Conservation (phyloP, 2,797 vertebrate species). For the Momotus momota region DNA sequence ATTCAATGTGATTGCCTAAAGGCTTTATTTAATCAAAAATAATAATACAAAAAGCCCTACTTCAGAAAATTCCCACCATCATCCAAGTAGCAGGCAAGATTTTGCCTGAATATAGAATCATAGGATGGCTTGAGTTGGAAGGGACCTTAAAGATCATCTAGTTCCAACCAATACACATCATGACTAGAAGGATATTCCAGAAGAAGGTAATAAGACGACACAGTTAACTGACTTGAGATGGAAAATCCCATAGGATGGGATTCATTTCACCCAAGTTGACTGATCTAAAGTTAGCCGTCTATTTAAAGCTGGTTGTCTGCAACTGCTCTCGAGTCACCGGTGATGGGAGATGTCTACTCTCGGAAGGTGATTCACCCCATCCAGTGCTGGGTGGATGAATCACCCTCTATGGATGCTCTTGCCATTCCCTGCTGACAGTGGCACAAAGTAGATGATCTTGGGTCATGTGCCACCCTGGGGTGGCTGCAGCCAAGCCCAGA, state of each 20-base stretch:
- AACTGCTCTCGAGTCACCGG: background rate
- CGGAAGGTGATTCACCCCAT: constrained; percentile 1
- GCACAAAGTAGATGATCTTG: background rate
- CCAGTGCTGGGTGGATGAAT: background rate
- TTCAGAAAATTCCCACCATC: background rate
- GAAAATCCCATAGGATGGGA: background rate
- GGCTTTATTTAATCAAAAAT: background rate
- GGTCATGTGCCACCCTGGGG: background rate
- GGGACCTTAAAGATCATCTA: no score
- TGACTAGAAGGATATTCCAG: background rate
- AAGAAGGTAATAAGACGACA: background rate
- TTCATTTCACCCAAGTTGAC: background rate
- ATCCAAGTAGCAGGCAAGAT: background rate
- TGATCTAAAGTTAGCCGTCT: background rate
- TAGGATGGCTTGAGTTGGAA: no score
- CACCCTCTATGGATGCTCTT: background rate
- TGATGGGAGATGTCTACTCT: background rate
- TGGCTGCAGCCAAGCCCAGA: background rate
- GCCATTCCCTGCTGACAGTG: background rate
- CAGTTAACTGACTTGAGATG: background rate
- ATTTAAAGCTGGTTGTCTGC: background rate
- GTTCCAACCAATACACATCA: background rate
- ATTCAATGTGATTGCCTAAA: background rate
- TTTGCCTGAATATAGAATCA: background rate
- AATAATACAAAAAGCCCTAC: no score